Evolutionary conservation across 2,797 vertebrate species (phyloP).

Genomic region (Rhincodon typus): DNA sequence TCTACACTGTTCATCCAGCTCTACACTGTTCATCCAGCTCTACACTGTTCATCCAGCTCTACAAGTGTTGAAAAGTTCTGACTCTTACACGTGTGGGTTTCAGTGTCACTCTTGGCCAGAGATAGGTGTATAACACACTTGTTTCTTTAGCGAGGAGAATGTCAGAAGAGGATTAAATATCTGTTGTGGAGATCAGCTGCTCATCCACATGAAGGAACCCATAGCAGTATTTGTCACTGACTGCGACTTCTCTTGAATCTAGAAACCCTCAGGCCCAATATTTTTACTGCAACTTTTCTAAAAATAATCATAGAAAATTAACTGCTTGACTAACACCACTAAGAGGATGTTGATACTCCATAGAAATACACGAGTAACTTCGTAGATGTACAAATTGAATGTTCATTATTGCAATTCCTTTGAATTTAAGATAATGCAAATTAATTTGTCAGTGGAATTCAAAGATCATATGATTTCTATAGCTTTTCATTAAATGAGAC

Average conservation of each 20-base stretch:
- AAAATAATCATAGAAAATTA: background rate
- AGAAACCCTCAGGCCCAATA: background rate
- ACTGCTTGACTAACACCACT: background rate
- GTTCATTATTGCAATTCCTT: background rate
- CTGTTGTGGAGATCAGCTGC: conserved; percentile 41
- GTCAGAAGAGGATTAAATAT: conserved; percentile 47
- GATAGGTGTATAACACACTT: conserved; percentile 11
- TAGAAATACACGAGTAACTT: background rate
- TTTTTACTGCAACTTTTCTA: background rate
- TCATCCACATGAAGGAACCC: conserved; percentile 46
- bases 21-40: no score
- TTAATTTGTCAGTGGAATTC: background rate
- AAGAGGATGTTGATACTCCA: background rate
- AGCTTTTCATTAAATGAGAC: background rate
- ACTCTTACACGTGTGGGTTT: background rate
- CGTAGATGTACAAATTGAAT: background rate
- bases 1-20: no score
- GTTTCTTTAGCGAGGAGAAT: conserved; percentile 45
- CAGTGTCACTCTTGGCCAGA: background rate
- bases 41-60: no score
- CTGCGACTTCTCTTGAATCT: background rate
- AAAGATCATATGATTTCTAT: background rate
- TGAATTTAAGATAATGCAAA: background rate
- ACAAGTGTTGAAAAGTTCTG: background rate
- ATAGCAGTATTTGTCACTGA: conserved; percentile 44